Base-by-base conservation (phyloP, 2,888 invertebrate genomes). In the Drosophila meridionalis region DNA sequence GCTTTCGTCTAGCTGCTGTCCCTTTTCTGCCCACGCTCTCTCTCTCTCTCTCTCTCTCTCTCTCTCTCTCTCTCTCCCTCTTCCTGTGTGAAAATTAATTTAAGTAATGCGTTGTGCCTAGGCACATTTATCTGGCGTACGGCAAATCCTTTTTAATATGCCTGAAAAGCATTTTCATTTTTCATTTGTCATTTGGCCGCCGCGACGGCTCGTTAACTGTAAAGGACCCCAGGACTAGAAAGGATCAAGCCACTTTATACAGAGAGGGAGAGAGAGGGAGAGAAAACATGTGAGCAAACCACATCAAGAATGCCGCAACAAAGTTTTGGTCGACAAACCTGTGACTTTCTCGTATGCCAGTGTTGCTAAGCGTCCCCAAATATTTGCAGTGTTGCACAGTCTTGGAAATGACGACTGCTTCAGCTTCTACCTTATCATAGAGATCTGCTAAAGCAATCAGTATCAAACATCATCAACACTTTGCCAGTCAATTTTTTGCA, bases 71-170 rank as follows among this genome's bases (percentile, higher is more conserved):
- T 69, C 58, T 66, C 58, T 69, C 56, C 57, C 60, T 63, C 20
- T 34, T 61, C 64, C 71, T 69, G 70, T 69, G 80, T 69, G 56
- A 72, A 87, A 90, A 90, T 90, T 90, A 89, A 90, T 87, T 87
- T 89, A 82, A 87, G 90, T 90, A 87, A 87, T 87, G 90, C 90
- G 84, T 82, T 78, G 58, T 75, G 76, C 75, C 74, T 55, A 57
- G 67, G 58, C 76, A 76, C 72, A 90, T 87, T 86, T 90, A 89
- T 89, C 75, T 89, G 87, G 69, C 67, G 68, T 68, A 73, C 59
- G 68, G 69, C 67, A 90, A 90, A 85, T 88, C 89, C 91, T 79
- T 91, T 89, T 90, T 83, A 90, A 91, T 83, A 90, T 77, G 78
- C 85, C 73, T 71, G 40, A 52, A 74, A 81, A 84, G 78, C 87